phyloP scores from a whole-genome alignment of 2,888 invertebrate species.

The Keiferia lycopersicella region DNA sequence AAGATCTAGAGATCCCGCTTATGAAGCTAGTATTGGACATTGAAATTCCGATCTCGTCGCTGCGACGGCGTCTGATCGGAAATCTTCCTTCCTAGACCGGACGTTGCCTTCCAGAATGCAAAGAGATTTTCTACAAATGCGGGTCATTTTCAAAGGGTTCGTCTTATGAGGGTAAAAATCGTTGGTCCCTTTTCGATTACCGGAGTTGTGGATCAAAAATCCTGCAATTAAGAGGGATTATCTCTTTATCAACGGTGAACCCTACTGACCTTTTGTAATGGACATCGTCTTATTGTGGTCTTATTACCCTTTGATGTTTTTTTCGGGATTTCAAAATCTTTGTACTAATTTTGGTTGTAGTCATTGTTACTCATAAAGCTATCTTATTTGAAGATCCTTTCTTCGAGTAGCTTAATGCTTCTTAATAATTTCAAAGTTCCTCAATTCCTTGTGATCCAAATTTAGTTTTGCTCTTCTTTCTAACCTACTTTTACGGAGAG shows the following conservation, averaged over 20 bases:
- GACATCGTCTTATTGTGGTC: slow-evolving; percentile 41
- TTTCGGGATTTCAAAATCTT: neutral
- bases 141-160: slow-evolving; percentile 75
- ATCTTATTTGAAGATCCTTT: too few species aligned
- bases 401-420: too few species aligned
- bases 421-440: too few species aligned
- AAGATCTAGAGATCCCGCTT: neutral
- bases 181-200: slow-evolving; percentile 71
- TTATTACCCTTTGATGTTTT: slow-evolving; percentile 36
- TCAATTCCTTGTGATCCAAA: too few species aligned
- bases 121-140: slow-evolving; percentile 76
- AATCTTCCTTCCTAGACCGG: slow-evolving; percentile 44
- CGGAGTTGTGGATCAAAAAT: slow-evolving; percentile 62
- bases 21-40: neutral
- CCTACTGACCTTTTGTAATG: slow-evolving; percentile 43
- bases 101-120: slow-evolving; percentile 74
- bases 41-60: neutral
- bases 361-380: neutral
- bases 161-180: slow-evolving; percentile 66
- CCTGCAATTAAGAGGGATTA: slow-evolving; percentile 70
- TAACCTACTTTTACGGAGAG: too few species aligned
- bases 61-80: neutral
- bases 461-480: too few species aligned
- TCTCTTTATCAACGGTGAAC: slow-evolving; percentile 50
- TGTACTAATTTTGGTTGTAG: neutral